Base-by-base conservation (phyloP, 2,113 vertebrate species). In the Corydoras maculifer region DNA sequence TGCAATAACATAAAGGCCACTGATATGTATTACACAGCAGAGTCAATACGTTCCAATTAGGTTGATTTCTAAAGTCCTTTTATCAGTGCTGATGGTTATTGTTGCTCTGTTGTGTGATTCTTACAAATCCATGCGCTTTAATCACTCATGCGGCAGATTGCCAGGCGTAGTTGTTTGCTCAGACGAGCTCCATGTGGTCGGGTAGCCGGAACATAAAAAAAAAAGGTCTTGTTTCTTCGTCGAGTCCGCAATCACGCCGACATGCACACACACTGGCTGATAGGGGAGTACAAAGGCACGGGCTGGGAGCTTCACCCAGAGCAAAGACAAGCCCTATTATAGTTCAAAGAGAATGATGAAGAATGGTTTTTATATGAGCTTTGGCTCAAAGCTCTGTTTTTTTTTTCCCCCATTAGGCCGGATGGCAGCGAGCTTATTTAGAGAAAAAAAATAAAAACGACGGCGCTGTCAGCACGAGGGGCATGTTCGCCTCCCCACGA, bases 291-390 rank as follows among this genome's bases (percentile, higher is more conserved):
- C 77, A 78, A 78, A 78, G 71, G 62, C 57, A 65, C 32, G 11
- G 73, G 70, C 70, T 73, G 62, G 69, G 65, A 75, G 70, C 51
- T 79, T 25, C 60, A 75, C 65, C 72, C 73, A 32, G 71, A 63
- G 62, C 70, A 62, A 57, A 75, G 70, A 65, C 58, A 62, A 74
- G 78, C 65, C 76, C 75, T 77, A 80, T 77, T 72, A 72, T 64
- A 77, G 75, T 80, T 80, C 69, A 72, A 75, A 75, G 78, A 73
- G 73, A 77, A 80, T 77, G 73, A 80, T 70, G 68, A 69, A 80
- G 73, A 72, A 79, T 77, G 69, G 53, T 66, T 78, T 43, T 76
- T 68, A 63, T 72, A 59, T 63, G 66, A 78, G 66, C 50, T 49
- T 63, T 73, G 73, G 79, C 75, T 72, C 69, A 62, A 54, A 72